Percentiles rank a stretch among this genome's conserved stretches.
These are phyloP conservation scores for Pollicipes pollicipes DNA, from an alignment of 1,140 invertebrate species.

Conservation along the genomic window DNA sequence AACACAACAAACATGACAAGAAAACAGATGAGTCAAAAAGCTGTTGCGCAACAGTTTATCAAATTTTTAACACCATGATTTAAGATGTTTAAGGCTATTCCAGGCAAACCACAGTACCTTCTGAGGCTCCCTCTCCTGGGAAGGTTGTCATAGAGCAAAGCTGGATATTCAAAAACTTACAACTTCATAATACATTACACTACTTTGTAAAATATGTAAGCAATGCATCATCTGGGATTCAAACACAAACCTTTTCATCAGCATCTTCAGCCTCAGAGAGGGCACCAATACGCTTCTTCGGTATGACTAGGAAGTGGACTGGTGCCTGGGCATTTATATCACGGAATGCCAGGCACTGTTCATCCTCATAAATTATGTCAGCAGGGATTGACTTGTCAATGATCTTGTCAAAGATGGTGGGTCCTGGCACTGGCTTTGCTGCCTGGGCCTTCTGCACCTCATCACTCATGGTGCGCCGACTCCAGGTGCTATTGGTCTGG, in stretches of 20 bases:
- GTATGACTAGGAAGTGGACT: neutral
- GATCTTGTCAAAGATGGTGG: slow-evolving; percentile 91
- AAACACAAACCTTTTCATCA: neutral
- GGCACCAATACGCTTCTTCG: neutral
- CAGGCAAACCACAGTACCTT: too few species aligned
- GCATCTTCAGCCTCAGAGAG: neutral
- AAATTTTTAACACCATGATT: too few species aligned
- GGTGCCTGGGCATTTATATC: neutral
- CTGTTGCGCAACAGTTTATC: too few species aligned
- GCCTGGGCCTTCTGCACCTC: slow-evolving; percentile 16
- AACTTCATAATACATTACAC: too few species aligned
- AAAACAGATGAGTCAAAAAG: too few species aligned
- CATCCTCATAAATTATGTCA: slow-evolving; percentile 86
- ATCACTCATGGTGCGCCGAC: slow-evolving; percentile 7
- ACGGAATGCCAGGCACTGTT: slow-evolving; percentile 29
- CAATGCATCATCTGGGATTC: too few species aligned
- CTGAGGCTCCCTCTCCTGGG: too few species aligned
- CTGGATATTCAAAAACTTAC: too few species aligned
- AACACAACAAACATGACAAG: too few species aligned
- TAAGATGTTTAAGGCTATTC: too few species aligned
- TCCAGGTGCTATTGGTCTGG: neutral
- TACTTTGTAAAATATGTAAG: too few species aligned
- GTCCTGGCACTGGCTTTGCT: slow-evolving; percentile 14
- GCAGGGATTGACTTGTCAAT: slow-evolving; percentile 83
- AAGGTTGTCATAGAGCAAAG: too few species aligned